These are phyloP conservation scores for Pangasianodon hypophthalmus DNA, from an alignment of 2,113 vertebrate genomes.

Conservation along the genomic window DNA sequence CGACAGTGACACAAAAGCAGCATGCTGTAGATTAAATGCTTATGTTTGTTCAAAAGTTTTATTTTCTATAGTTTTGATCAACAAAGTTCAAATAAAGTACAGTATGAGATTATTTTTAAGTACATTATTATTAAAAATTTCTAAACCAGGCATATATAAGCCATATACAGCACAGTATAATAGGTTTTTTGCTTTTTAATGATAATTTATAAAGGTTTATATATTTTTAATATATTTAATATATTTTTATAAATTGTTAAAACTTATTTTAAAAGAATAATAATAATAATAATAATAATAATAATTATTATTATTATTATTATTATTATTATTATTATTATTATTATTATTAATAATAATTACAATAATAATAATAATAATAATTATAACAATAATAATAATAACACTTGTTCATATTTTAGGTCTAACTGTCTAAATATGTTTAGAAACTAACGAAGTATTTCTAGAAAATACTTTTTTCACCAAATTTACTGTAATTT, in stretches of 20 bases:
- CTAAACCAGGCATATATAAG: not conserved
- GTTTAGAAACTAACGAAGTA: not conserved
- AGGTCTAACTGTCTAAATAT: not conserved
- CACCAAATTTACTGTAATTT: not conserved
- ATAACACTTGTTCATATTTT: not conserved
- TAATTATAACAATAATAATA: not conserved
- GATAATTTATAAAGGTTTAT: not conserved
- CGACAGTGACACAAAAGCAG: not conserved
- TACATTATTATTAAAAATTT: not conserved
- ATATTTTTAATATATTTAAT: no score
- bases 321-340: not conserved
- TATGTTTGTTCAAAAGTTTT: not conserved
- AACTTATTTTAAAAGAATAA: not conserved
- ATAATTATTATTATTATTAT: not conserved
- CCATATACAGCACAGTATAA: not conserved
- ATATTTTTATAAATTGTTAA: not conserved
- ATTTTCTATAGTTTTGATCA: not conserved
- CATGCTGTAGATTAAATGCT: not conserved
- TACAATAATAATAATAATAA: not conserved
- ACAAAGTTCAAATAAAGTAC: not conserved
- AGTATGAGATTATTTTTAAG: not conserved
- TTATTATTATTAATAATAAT: not conserved
- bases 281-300: not conserved
- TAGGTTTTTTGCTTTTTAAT: no score
- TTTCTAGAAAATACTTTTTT: not conserved